Evolutionary conservation across 2,888 invertebrate species (phyloP).

Genomic region (Drosophila putrida): DNA sequence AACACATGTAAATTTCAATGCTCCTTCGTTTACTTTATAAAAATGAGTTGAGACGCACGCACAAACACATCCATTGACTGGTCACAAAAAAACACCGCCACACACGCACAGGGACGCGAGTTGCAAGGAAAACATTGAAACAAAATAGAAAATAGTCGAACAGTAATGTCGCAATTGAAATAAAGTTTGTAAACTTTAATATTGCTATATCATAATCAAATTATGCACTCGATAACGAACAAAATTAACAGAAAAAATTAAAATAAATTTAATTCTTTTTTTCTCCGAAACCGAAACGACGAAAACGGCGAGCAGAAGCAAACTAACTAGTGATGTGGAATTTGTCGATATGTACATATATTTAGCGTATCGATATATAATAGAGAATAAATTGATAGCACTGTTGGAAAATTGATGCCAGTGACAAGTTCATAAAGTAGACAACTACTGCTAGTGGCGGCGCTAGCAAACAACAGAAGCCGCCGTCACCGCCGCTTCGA

Average conservation of each 20-base stretch:
- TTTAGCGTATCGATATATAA: slow-evolving; percentile 20
- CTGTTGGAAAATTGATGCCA: no score
- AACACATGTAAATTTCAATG: slow-evolving; percentile 26
- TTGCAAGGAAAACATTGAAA: slow-evolving; percentile 46
- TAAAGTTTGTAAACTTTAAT: slow-evolving; percentile 15
- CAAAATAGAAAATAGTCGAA: slow-evolving; percentile 24
- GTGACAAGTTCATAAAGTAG: no score
- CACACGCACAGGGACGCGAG: slow-evolving; percentile 36
- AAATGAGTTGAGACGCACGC: slow-evolving; percentile 29
- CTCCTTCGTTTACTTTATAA: slow-evolving; percentile 40
- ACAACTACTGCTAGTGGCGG: neutral
- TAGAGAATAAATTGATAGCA: no score
- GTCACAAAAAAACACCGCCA: slow-evolving; percentile 32
- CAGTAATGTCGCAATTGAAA: slow-evolving; percentile 37
- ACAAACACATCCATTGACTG: slow-evolving; percentile 18
- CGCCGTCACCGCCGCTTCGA: no score
- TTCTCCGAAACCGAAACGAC: slow-evolving; percentile 55
- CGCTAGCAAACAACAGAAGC: no score
- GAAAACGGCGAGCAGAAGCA: slow-evolving; percentile 51
- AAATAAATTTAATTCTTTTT: slow-evolving; percentile 52
- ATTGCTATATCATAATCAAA: slow-evolving; percentile 25
- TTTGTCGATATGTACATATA: neutral
- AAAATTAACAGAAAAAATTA: slow-evolving; percentile 57
- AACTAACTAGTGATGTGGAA: slow-evolving; percentile 54
- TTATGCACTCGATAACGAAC: slow-evolving; percentile 45